Evolutionary conservation across 2,797 vertebrate genomes (phyloP).

Genomic region (Pseudotriccus pelzelni): DNA sequence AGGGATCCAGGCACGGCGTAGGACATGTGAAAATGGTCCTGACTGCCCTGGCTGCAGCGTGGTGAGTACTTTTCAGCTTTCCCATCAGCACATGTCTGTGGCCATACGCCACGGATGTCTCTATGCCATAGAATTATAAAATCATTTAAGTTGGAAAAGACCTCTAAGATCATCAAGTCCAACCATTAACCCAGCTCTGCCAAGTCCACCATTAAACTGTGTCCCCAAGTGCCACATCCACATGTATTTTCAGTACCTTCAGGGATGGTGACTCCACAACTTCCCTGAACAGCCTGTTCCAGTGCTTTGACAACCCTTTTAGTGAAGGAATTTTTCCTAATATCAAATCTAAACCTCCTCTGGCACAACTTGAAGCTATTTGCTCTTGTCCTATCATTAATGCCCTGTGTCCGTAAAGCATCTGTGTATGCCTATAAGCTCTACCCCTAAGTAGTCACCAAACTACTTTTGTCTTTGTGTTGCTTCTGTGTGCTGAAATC

Average conservation of each 20-base stretch:
- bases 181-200: background rate
- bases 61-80: constrained; percentile 73
- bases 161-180: background rate
- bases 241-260: background rate
- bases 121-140: background rate
- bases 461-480: background rate
- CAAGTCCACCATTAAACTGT: background rate
- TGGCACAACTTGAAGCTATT: background rate
- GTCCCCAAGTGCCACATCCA: background rate
- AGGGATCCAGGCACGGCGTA: constrained; percentile 90
- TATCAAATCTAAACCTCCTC: background rate
- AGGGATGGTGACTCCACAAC: background rate
- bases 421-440: background rate
- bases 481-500: background rate
- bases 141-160: background rate
- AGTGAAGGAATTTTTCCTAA: background rate
- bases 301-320: background rate
- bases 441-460: background rate
- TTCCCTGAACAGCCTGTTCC: background rate
- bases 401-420: background rate
- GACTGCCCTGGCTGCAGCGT: constrained; percentile 92
- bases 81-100: background rate
- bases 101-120: background rate
- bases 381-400: background rate
- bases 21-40: constrained; percentile 93